A percentile compares a stretch with the other conserved stretches of the same genome.
Conservation (phyloP, 2,113 vertebrate species). For the Psilopsiagon aurifrons region DNA sequence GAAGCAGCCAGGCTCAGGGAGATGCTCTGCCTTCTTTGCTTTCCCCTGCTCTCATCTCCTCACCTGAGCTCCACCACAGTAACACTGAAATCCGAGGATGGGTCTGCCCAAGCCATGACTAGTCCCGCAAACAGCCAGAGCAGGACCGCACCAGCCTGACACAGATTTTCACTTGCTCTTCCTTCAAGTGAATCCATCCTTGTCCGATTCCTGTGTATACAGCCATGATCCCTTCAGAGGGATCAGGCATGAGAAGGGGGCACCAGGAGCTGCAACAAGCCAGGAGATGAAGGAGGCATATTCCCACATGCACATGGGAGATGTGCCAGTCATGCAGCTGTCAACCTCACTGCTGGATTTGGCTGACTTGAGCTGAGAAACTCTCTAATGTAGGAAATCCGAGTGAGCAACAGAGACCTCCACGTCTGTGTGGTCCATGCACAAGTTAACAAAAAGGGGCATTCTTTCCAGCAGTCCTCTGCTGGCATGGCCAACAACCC, state of each 20-base stretch:
- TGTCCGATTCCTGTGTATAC: rapidly evolving
- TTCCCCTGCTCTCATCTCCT: background rate
- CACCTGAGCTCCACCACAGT: background rate
- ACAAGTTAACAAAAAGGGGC: no score
- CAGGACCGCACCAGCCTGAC: background rate
- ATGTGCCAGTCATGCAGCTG: background rate
- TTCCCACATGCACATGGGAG: rapidly evolving
- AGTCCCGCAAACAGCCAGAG: background rate
- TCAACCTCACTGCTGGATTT: background rate
- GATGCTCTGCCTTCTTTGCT: background rate
- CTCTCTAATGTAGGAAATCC: background rate
- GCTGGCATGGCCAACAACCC: background rate
- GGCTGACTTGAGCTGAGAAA: background rate
- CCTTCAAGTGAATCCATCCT: background rate
- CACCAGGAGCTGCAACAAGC: background rate
- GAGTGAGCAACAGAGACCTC: background rate
- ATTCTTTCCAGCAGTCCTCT: background rate
- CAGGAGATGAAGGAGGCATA: rapidly evolving
- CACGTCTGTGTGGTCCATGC: background rate
- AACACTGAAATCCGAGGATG: background rate
- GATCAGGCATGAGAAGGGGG: background rate
- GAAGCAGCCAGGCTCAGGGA: background rate
- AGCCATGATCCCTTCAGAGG: background rate
- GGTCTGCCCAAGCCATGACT: background rate
- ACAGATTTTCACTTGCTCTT: background rate